Conservation (phyloP, 2,113 vertebrate genomes). For the Lagopus leucura region DNA sequence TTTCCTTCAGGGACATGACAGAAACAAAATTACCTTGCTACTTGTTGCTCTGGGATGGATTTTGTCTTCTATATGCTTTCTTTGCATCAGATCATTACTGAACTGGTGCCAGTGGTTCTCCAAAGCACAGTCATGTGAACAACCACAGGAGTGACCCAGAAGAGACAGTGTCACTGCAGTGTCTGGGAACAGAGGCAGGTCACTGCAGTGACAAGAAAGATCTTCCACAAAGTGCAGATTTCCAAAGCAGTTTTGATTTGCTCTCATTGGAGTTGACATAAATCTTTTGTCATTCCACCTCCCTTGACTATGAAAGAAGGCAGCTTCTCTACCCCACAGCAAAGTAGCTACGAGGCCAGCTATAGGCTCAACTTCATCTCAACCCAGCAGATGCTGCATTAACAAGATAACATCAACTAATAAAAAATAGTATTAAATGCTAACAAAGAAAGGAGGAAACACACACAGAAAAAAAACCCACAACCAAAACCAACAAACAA, state of each 20-base stretch:
- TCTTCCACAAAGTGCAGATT: not conserved
- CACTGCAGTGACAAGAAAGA: not conserved
- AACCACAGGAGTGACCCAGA: not conserved
- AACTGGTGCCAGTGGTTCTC: not conserved
- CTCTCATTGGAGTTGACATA: not conserved
- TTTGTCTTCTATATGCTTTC: not conserved
- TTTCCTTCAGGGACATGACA: not conserved
- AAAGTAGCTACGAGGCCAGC: not conserved
- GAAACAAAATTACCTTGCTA: not conserved
- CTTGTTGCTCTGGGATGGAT: not conserved
- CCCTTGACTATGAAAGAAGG: not conserved
- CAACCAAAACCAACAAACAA: no score
- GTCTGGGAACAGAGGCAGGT: not conserved
- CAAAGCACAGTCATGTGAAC: not conserved
- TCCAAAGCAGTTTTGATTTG: not conserved
- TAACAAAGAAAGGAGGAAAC: conserved; percentile 16
- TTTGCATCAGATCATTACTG: not conserved
- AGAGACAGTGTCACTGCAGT: not conserved
- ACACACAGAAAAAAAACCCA: not conserved
- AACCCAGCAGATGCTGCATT: not conserved
- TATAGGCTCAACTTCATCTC: not conserved
- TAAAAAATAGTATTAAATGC: not conserved
- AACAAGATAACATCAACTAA: not conserved
- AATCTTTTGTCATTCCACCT: not conserved
- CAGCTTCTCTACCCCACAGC: not conserved